A percentile compares a stretch with the other conserved stretches of the same genome.
These are phyloP conservation scores for Himalopsyche tibetana DNA, from an alignment of 2,888 invertebrate genomes.

Conservation along the genomic window DNA sequence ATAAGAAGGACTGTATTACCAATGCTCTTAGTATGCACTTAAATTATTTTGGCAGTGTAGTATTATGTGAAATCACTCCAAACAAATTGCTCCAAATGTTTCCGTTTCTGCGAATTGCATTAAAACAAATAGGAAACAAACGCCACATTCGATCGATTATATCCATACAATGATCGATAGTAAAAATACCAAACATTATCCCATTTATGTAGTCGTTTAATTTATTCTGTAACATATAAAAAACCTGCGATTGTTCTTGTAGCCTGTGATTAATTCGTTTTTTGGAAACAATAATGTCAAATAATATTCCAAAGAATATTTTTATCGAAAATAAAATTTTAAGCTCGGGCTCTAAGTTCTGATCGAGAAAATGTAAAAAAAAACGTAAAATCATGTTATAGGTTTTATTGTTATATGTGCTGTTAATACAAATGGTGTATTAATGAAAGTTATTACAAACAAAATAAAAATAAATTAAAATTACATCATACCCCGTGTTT, in stretches of 20 bases:
- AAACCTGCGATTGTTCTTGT: constrained; percentile 18
- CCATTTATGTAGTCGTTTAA: constrained; percentile 41
- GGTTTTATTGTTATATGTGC: constrained; percentile 54
- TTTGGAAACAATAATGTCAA: constrained; percentile 15
- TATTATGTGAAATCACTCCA: constrained; percentile 35
- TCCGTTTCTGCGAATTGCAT: constrained; percentile 21
- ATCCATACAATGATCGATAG: constrained; percentile 11
- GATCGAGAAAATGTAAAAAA: constrained; percentile 49
- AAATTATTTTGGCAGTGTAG: constrained; percentile 32
- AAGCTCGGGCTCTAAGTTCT: constrained; percentile 17
- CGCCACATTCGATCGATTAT: constrained; percentile 6
- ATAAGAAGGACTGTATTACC: constrained; percentile 5
- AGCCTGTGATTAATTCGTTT: constrained; percentile 32
- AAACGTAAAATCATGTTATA: constrained; percentile 51
- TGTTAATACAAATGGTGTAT: constrained; percentile 49
- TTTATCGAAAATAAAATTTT: constrained; percentile 34
- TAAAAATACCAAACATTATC: constrained; percentile 3
- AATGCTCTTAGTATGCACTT: constrained; percentile 10
- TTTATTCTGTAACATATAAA: constrained; percentile 49
- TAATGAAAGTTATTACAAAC: constrained; percentile 49
- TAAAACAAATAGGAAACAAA: constrained; percentile 27
- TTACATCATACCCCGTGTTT: too few species aligned
- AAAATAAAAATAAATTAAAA: constrained; percentile 44
- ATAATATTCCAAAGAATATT: constrained; percentile 41
- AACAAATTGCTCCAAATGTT: not conserved